Evolutionary conservation across 2,888 invertebrate genomes (phyloP).

Genomic region (Prosapia bicincta): DNA sequence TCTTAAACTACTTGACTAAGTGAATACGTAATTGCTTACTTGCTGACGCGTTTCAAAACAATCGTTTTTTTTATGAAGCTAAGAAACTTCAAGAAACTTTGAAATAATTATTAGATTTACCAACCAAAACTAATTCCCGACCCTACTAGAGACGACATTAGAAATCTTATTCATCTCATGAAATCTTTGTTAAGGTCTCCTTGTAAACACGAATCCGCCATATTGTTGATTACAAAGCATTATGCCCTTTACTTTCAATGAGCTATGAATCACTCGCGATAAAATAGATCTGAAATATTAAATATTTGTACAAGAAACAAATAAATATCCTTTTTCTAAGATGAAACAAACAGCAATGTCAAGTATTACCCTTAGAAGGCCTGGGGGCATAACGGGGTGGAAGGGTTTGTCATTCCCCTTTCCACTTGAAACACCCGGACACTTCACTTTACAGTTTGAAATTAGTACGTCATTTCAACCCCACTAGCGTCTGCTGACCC

Average conservation of each 20-base stretch:
- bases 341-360: not conserved
- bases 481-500: not conserved
- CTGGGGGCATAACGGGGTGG: not conserved
- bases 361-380: not conserved
- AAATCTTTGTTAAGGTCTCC: no score
- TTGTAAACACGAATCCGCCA: no score
- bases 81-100: no score
- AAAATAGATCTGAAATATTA: not conserved
- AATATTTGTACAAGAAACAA: not conserved
- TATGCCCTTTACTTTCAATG: not conserved
- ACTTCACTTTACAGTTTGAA: not conserved
- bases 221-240: not conserved
- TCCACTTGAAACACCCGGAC: conserved; percentile 2
- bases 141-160: no score
- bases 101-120: no score
- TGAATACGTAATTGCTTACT: no score
- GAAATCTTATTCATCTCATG: no score
- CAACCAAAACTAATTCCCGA: no score
- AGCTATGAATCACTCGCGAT: not conserved
- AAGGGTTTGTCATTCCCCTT: not conserved
- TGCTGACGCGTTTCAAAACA: no score
- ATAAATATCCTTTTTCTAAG: not conserved
- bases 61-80: no score
- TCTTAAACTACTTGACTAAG: no score
- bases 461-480: not conserved